Base-by-base conservation (phyloP, 2,113 vertebrate species). In the Myrmophylax atrothorax region DNA sequence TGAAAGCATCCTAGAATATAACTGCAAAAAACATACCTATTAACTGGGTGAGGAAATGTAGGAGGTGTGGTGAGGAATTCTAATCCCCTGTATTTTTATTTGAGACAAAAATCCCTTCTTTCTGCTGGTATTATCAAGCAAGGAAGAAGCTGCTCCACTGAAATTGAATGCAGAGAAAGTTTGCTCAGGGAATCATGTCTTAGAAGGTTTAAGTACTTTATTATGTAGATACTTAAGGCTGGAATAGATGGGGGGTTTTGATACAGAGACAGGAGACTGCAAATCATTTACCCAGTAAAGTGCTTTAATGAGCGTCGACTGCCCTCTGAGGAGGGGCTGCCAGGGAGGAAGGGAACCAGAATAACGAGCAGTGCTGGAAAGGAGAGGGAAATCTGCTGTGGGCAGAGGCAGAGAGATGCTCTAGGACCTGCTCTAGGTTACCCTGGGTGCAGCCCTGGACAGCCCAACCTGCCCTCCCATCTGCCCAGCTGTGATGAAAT, bases 201-300 rank as follows among this genome's bases (percentile, higher is more conserved):
- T 25, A 66, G 85, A 49, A 94, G 80, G 76, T 68, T 97, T 70
- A 87, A 97, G 80, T 76, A 68, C 47, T 94, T 93, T 62, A 75
- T 93, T 84, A 55, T 55, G 85, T 78, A 77, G 93, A 59, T 74
- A 62, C 37, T 96, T 70, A 76, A 74, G 58, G 69, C 87, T 83
- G 89, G 33, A 68, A 68, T 77, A 74, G 87, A 63, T 89, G 62
- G 63, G 49, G 46, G 35, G 46, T 3, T 20, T 85, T 77, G 89
- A 75, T 66, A 56, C 26, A 23, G 89, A 84, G 86, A 40, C 26
- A 22, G 72, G 74, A 90, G 68, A 38, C 24, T 89, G 77, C 72
- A 82, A 89, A 95, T 85, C 86, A 73, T 81, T 94, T 75, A 66
- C 46, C 88, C 74, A 50, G 58, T 76, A 69, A 94, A 94, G 76